Percentiles rank a stretch among this genome's conserved stretches.
phyloP scores from a whole-genome alignment of 2,113 vertebrate genomes.

The Carlito syrichta region DNA sequence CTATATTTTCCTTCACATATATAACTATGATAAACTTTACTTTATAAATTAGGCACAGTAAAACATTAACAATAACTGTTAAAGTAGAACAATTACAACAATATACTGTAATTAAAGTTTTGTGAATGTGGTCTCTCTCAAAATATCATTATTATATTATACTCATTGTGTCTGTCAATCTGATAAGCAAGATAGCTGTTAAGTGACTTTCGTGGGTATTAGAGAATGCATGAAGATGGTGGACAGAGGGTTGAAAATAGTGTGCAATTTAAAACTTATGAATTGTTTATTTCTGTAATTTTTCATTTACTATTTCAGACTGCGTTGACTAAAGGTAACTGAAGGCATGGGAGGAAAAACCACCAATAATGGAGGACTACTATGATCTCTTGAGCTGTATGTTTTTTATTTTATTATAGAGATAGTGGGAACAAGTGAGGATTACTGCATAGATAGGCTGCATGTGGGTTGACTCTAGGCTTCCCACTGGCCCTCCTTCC shows the following conservation, averaged over 20 bases:
- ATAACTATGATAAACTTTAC: neutral
- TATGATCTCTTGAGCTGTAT: neutral
- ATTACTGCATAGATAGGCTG: too few relatives aligned
- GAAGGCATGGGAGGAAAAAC: neutral
- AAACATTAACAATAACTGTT: neutral
- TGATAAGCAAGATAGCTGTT: neutral
- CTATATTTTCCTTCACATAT: neutral
- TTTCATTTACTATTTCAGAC: neutral
- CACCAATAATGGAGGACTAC: neutral
- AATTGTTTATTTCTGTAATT: neutral
- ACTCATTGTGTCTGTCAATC: neutral
- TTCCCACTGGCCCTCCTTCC: too few relatives aligned
- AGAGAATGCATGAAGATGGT: neutral
- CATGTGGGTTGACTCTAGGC: too few relatives aligned
- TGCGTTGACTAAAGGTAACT: neutral
- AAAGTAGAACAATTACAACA: neutral
- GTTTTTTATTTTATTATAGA: too few relatives aligned
- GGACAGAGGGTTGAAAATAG: neutral
- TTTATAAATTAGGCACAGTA: neutral
- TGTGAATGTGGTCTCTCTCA: neutral
- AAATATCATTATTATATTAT: neutral
- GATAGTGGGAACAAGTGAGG: too few relatives aligned
- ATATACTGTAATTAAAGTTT: neutral
- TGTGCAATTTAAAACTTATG: neutral
- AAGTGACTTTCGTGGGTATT: neutral